Evolutionary conservation across 2,113 vertebrate species (phyloP).

Genomic region (Gopherus flavomarginatus): DNA sequence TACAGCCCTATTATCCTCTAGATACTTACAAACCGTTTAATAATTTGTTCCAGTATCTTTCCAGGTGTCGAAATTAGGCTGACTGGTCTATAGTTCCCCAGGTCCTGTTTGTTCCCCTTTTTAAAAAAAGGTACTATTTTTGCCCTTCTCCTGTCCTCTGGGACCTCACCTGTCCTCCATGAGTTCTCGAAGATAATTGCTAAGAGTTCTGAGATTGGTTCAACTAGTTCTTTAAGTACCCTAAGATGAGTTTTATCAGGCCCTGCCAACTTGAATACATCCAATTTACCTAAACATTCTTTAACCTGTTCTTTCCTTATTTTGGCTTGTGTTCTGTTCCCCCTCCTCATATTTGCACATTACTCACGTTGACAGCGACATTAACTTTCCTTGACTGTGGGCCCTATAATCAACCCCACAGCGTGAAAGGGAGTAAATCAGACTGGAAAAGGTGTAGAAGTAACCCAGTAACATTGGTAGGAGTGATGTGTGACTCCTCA

Average conservation of each 20-base stretch:
- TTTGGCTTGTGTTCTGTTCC: neutral
- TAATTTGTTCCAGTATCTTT: neutral
- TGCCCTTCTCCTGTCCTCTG: neutral
- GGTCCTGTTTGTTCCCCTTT: neutral
- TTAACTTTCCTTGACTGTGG: neutral
- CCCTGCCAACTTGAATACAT: neutral
- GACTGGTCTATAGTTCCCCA: neutral
- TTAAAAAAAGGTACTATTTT: neutral
- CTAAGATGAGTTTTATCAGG: neutral
- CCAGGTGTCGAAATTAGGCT: neutral
- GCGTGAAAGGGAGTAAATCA: neutral
- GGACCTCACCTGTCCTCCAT: neutral
- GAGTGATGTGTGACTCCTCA: neutral
- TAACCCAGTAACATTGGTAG: neutral
- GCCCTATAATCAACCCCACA: accelerated
- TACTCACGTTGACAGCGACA: neutral
- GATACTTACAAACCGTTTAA: neutral
- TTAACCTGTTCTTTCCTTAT: neutral
- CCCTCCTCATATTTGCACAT: neutral
- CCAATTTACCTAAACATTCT: neutral
- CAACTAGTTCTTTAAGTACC: neutral
- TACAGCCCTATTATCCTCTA: neutral
- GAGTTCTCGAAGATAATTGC: neutral
- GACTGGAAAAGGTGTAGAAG: neutral
- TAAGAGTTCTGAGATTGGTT: neutral